Evolutionary conservation across 2,113 vertebrate genomes (phyloP), one percentile per base, ranked within the genome.

Genomic region (Macrotus californicus): DNA sequence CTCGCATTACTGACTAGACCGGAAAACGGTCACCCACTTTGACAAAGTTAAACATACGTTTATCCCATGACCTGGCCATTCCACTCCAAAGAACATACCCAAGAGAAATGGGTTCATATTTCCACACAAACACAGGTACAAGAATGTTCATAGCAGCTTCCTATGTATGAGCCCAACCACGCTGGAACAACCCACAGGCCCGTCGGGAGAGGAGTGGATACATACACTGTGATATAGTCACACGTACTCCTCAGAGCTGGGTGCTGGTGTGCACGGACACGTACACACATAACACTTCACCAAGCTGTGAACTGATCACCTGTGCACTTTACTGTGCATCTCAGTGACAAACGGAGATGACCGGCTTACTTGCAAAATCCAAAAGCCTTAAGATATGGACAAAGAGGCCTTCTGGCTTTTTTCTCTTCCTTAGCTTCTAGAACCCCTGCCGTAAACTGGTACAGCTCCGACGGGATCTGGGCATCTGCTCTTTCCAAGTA

Each of bases 301-400:
- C 84, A 59, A 61, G 34, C 41, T 46, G 5, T 8, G 36, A 19
- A 59, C 18, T 12, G 41, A 48, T 26, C 59, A 36, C 21, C 46
- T 89, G 24, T 46, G 43, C 19, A 10, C 12, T n/a, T 81, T 6
- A 59, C 29, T 77, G n/a, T 39, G 7, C 5, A 61, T 12, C 9
- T 80, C 31, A n/a, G 26, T 24, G 80, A 81, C 59, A 39, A 52
- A 75, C 50, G 80, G 43, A 66, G 31, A 16, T 0, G 12, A 76
- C 36, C n/a, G 93, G 36, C 96, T 98, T 94, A 99, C 99, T 98
- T 99, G 99, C 99, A 99, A 97, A 98, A 98, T 56, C 99, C 99
- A 69, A 99, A 98, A 75, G 97, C 96, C 98, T 99, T 99, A 59
- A 99, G 97, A 95, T 96, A 98, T 3, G 87, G 90, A 97, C 99